Evolutionary conservation across 2,113 vertebrate species (phyloP).

Genomic region (Grallaria varia): DNA sequence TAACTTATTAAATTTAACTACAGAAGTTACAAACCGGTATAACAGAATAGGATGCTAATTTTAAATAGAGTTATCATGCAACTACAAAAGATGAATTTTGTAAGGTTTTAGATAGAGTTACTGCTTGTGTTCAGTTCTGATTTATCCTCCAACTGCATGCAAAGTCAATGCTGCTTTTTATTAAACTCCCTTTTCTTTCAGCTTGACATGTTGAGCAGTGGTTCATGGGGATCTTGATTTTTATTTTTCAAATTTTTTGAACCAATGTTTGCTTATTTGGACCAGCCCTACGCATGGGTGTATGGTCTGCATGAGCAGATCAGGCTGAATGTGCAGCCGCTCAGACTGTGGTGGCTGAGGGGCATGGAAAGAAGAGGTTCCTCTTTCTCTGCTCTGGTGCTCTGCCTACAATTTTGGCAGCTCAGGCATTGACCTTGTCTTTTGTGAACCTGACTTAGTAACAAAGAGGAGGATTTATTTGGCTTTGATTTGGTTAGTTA

Average conservation of each 20-base stretch:
- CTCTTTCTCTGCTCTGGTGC: background rate
- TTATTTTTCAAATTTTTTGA: background rate
- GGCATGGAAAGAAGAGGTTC: background rate
- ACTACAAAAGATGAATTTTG: background rate
- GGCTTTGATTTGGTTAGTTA: background rate
- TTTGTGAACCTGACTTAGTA: background rate
- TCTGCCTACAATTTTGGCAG: background rate
- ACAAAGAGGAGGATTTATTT: background rate
- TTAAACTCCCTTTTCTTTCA: background rate
- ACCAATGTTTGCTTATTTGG: background rate
- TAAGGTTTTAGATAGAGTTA: background rate
- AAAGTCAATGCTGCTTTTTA: conserved; percentile 8
- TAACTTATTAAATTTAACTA: conserved; percentile 9
- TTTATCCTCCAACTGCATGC: background rate
- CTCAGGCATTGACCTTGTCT: background rate
- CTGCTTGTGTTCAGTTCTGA: background rate
- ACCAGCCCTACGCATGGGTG: background rate
- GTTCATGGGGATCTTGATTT: background rate
- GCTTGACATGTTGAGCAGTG: background rate
- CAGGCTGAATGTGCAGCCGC: background rate
- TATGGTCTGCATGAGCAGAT: background rate
- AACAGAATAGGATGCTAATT: background rate
- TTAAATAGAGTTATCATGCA: background rate
- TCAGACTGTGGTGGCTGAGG: background rate
- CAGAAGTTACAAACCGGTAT: background rate